A percentile compares a stretch with the other conserved stretches of the same genome.
phyloP scores from a whole-genome alignment of 1,140 invertebrate species.

The Papilio xuthus region DNA sequence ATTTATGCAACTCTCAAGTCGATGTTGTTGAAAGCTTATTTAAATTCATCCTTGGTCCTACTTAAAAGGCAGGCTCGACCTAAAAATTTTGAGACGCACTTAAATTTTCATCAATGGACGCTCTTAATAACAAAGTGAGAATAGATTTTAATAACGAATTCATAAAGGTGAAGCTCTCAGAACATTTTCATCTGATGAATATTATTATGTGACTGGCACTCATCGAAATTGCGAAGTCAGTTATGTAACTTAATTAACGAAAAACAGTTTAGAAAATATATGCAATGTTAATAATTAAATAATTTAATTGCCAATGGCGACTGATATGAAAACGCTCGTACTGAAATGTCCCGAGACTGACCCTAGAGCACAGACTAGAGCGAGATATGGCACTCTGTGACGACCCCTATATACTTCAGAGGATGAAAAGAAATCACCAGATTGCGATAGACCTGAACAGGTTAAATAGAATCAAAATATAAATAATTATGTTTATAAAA shows the following conservation, averaged over 20 bases:
- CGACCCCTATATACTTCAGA: no score
- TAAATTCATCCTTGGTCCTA: constrained; percentile 69
- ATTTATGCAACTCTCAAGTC: constrained; percentile 71
- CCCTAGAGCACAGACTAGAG: no score
- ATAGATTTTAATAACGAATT: constrained; percentile 52
- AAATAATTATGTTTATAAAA: no score
- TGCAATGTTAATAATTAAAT: no score
- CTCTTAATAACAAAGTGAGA: constrained; percentile 48
- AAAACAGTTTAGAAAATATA: not conserved
- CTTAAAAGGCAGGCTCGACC: constrained; percentile 61
- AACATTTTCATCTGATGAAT: constrained; percentile 13
- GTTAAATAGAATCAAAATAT: no score
- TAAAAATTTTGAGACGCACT: constrained; percentile 62
- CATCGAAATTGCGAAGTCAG: constrained; percentile 1
- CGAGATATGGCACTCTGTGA: no score
- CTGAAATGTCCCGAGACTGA: no score
- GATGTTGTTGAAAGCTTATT: constrained; percentile 68
- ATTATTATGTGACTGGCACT: constrained; percentile 2
- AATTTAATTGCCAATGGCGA: no score
- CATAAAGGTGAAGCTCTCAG: constrained; percentile 38
- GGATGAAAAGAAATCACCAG: no score
- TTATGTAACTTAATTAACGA: not conserved
- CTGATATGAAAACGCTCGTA: no score
- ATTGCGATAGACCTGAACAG: no score
- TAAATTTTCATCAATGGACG: constrained; percentile 60